Conservation (phyloP, 2,113 vertebrate species). For the Phylloscopus trochilus region DNA sequence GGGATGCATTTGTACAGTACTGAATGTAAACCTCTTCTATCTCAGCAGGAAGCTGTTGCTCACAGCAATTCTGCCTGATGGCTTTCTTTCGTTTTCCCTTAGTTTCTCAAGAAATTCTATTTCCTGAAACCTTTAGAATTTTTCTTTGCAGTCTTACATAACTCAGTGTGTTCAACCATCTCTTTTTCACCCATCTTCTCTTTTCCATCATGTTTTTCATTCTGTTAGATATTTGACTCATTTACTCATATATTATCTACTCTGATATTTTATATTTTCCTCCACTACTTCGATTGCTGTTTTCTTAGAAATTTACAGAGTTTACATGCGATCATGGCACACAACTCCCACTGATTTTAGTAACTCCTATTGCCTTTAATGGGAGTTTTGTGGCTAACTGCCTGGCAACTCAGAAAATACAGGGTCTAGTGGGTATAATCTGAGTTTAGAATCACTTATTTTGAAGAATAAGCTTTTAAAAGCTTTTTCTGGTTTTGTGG, state of each 20-base stretch:
- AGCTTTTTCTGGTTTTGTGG: neutral
- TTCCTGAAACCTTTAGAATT: constrained; percentile 67
- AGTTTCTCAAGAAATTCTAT: constrained; percentile 72
- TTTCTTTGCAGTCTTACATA: constrained; percentile 52
- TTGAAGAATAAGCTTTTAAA: neutral
- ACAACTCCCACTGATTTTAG: neutral
- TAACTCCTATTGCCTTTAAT: neutral
- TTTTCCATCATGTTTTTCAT: constrained; percentile 26
- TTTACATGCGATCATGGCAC: neutral
- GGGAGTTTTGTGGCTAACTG: neutral
- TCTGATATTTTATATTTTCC: constrained; percentile 33
- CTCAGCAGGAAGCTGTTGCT: constrained; percentile 71
- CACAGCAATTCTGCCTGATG: constrained; percentile 69
- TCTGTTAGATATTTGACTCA: constrained; percentile 55
- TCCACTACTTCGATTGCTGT: neutral
- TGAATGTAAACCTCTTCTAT: constrained; percentile 64
- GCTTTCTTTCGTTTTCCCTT: constrained; percentile 70
- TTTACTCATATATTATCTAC: constrained; percentile 58
- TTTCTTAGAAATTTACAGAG: neutral
- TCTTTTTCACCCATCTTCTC: constrained; percentile 28
- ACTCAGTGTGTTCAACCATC: constrained; percentile 41
- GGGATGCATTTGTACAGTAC: constrained; percentile 55
- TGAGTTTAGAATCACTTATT: neutral
- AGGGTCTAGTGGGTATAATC: neutral
- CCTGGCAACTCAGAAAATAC: neutral